Percentiles rank a stretch among this genome's conserved stretches.
These are phyloP conservation scores for Drosophila aldrichi DNA, from an alignment of 2,888 invertebrate species.

Conservation along the genomic window DNA sequence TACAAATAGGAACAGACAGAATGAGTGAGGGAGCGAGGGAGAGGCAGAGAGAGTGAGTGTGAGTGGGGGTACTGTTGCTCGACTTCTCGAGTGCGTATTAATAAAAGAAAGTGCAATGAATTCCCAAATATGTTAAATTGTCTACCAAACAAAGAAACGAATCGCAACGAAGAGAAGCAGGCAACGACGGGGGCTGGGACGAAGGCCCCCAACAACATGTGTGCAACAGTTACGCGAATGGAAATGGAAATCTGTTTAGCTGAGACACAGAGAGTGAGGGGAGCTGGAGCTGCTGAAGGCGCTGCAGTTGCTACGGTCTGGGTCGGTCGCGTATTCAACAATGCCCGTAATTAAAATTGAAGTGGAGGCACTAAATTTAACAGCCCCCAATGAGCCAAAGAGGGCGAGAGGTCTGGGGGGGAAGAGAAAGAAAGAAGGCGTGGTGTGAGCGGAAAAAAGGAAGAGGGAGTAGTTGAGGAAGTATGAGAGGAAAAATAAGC, in stretches of 20 bases:
- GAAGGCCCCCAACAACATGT: slow-evolving; percentile 62
- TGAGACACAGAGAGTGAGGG: slow-evolving; percentile 11
- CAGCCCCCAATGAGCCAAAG: slow-evolving; percentile 70
- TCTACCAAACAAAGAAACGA: slow-evolving; percentile 77
- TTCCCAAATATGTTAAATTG: slow-evolving; percentile 82
- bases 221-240: slow-evolving; percentile 76
- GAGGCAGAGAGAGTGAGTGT: slow-evolving; percentile 13
- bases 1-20: slow-evolving; percentile 44
- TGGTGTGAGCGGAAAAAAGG: background rate
- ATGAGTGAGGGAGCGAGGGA: slow-evolving; percentile 9
- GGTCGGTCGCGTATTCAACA: slow-evolving; percentile 55
- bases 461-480: background rate
- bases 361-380: slow-evolving; percentile 81
- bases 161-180: slow-evolving; percentile 15
- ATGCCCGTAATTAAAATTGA: slow-evolving; percentile 78
- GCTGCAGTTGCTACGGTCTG: slow-evolving; percentile 37
- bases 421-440: background rate
- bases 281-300: slow-evolving; percentile 34
- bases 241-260: slow-evolving; percentile 39
- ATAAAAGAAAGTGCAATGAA: slow-evolving; percentile 81
- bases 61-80: slow-evolving; percentile 40
- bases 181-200: slow-evolving; percentile 7
- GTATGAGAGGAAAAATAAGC: background rate
- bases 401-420: background rate
- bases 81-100: slow-evolving; percentile 72